phyloP scores from a whole-genome alignment of 2,113 vertebrate genomes.

The Caloenas nicobarica region DNA sequence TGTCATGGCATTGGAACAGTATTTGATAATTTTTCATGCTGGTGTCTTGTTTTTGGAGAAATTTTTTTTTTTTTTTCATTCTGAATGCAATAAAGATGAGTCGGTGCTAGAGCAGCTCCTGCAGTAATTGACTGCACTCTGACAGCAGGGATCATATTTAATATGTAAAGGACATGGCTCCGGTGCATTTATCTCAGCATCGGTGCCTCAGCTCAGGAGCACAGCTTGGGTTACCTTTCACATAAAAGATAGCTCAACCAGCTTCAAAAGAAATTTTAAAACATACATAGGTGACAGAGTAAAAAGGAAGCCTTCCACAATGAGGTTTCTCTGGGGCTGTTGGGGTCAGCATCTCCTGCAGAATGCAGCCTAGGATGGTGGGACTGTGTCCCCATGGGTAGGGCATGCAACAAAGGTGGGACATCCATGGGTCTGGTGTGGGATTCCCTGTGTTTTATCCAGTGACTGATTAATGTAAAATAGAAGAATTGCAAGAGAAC shows the following conservation, averaged over 20 bases:
- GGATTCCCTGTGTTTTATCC: background rate
- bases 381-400: background rate
- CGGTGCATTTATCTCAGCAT: background rate
- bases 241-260: background rate
- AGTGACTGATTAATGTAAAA: background rate
- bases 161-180: background rate
- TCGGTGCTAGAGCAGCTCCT: background rate
- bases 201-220: background rate
- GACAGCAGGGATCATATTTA: background rate
- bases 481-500: background rate
- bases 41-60: background rate
- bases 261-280: background rate
- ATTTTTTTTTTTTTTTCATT: background rate
- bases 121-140: background rate
- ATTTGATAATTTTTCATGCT: background rate
- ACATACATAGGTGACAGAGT: background rate
- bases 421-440: fast-evolving
- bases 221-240: background rate
- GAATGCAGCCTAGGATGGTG: background rate
- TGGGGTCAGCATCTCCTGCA: background rate
- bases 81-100: background rate
- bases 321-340: background rate
- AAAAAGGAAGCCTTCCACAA: background rate
- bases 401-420: background rate
- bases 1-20: background rate